Evolutionary conservation across 1,140 invertebrate genomes (phyloP), one percentile per base, ranked within the genome.

Genomic region (Halesus radiatus): DNA sequence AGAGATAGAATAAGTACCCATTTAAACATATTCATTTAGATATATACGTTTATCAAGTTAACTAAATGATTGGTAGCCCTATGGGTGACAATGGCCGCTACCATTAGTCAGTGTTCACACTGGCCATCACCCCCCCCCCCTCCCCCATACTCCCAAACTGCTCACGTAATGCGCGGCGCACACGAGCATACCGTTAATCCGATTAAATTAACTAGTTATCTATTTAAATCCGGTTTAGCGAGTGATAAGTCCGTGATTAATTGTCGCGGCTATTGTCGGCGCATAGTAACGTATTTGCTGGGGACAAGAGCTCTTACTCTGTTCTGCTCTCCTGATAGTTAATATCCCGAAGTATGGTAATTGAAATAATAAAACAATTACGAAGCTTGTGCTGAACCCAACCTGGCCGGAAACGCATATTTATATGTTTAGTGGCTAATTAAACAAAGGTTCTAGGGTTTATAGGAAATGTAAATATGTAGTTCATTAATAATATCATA

Each of bases 191-290:
- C 80, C 23, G 50, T 58, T 60, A 80, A 78, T 62, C 81, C 56
- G 81, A 83, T 83, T 83, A 83, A 78, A 78, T 83, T 83, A 83
- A 83, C 81, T 83, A 83, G 81, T 83, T 83, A 83, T 83, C 81
- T 83, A 83, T 83, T 83, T 83, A 83, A 83, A 83, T 83, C 81
- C 81, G 81, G 81, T 78, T 83, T 78, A 83, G 76, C 81, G 81
- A 45, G 79, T 83, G 81, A 83, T 83, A 83, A 83, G 81, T 73
- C 79, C 68, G 81, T 83, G 81, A 83, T 83, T 83, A 83, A 83
- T 83, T 83, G 81, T 76, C 79, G 76, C 15, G 79, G 79, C 81
- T 73, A 83, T 83, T 83, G 81, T 83, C 81, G 54, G 18, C 58
- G 76, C 74, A 66, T 74, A 80, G 76, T 66, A 83, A 83, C 81